Conservation (phyloP, 2,113 vertebrate species). For the Atherinomorus stipes region DNA sequence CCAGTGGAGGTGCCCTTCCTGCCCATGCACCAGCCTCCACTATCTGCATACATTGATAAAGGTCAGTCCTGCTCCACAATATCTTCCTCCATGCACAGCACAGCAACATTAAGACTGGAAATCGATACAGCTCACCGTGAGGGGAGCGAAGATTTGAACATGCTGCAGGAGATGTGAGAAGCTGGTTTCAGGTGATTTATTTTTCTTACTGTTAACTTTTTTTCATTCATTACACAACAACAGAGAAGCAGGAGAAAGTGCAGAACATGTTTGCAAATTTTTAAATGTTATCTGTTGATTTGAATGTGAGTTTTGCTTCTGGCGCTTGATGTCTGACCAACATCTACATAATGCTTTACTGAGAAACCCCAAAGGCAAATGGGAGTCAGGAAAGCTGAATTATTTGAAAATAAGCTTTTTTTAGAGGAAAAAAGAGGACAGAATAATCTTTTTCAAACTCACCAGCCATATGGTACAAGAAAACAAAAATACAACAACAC, state of each 20-base stretch:
- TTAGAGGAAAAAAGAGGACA: no score
- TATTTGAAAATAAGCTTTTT: no score
- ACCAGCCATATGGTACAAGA: no score
- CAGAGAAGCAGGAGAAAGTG: conserved; percentile 32
- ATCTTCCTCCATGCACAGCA: conserved; percentile 44
- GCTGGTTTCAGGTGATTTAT: not conserved
- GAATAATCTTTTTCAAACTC: no score
- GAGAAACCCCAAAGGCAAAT: conserved; percentile 25
- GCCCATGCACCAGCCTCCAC: conserved; percentile 29
- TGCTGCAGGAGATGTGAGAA: conserved; percentile 29
- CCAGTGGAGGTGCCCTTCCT: conserved; percentile 38
- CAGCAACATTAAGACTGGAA: conserved; percentile 51
- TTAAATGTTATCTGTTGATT: conserved; percentile 1
- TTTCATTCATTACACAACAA: conserved; percentile 32
- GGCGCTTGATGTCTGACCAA: conserved; percentile 34
- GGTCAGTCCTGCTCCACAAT: conserved; percentile 60
- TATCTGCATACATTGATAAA: conserved; percentile 69
- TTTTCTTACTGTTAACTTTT: conserved; percentile 17
- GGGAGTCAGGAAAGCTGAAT: no score
- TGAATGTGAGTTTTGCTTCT: conserved; percentile 34
- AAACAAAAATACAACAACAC: no score
- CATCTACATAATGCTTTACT: conserved; percentile 23
- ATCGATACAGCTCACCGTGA: conserved; percentile 58
- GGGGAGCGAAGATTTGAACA: conserved; percentile 35
- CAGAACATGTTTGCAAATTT: conserved; percentile 5